Evolutionary conservation across 2,113 vertebrate genomes (phyloP).

Genomic region (Raja brachyura): DNA sequence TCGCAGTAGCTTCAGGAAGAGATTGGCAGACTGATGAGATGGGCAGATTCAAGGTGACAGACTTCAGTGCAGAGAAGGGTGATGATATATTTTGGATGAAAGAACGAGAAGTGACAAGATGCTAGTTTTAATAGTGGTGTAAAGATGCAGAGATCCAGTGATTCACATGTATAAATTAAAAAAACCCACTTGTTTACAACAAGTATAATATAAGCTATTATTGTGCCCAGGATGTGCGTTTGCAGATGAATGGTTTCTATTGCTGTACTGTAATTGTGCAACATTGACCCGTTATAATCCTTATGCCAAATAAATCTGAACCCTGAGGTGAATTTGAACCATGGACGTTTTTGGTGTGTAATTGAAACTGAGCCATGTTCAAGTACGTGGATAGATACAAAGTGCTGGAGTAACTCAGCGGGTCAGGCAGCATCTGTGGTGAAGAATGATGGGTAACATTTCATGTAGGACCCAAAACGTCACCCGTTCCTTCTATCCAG

Average conservation of each 20-base stretch:
- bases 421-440: too few relatives aligned
- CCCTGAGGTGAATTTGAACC: background rate
- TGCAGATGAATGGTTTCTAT: background rate
- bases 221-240: background rate
- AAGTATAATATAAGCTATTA: background rate
- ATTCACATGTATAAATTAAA: background rate
- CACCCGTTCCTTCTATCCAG: too few relatives aligned
- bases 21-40: background rate
- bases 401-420: too few relatives aligned
- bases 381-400: background rate
- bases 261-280: too few relatives aligned
- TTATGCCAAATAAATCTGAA: background rate
- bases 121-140: background rate
- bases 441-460: too few relatives aligned
- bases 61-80: background rate
- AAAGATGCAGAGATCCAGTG: background rate
- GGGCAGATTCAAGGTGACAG: background rate
- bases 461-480: too few relatives aligned
- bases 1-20: background rate
- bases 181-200: background rate
- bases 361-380: background rate
- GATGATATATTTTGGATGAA: background rate
- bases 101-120: background rate
- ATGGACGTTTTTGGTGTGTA: background rate
- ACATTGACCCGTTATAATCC: background rate